These are phyloP conservation scores for Pedetes capensis DNA, from an alignment of 2,113 vertebrate genomes.

Conservation along the genomic window DNA sequence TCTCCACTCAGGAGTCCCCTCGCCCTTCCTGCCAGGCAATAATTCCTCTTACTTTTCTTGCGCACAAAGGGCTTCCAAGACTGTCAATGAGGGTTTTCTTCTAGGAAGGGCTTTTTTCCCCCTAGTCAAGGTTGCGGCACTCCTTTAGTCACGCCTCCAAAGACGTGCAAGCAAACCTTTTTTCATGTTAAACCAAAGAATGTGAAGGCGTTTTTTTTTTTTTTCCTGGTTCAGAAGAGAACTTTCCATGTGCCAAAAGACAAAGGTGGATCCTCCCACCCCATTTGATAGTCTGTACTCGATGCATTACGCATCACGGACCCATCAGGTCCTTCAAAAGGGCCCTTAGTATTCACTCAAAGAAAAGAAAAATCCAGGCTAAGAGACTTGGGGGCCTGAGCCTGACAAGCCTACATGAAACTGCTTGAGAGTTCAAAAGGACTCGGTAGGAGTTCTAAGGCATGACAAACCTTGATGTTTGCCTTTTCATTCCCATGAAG, in stretches of 20 bases:
- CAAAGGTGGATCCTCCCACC: conserved; percentile 35
- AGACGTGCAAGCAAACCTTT: neutral
- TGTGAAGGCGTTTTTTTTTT: neutral
- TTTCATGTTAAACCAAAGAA: neutral
- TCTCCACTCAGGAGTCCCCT: neutral
- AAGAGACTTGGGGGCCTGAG: conserved; percentile 11
- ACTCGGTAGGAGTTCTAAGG: conserved; percentile 23
- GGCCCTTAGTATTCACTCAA: neutral
- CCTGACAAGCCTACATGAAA: neutral
- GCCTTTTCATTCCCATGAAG: conserved; percentile 32
- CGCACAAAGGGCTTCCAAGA: neutral
- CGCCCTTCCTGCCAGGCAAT: neutral
- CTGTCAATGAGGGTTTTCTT: neutral
- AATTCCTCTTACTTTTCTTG: neutral
- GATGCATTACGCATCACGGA: neutral
- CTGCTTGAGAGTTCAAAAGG: conserved; percentile 52
- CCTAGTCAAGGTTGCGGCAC: neutral
- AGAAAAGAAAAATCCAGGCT: neutral
- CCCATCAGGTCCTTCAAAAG: conserved; percentile 18
- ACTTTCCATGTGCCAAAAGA: conserved; percentile 25
- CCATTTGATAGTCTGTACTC: neutral
- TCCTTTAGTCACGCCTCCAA: neutral
- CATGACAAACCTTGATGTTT: conserved; percentile 51
- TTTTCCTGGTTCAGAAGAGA: neutral
- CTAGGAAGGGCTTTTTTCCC: neutral